A percentile compares a stretch with the other conserved stretches of the same genome.
phyloP scores from a whole-genome alignment of 2,113 vertebrate genomes.

The Amphiprion ocellaris region DNA sequence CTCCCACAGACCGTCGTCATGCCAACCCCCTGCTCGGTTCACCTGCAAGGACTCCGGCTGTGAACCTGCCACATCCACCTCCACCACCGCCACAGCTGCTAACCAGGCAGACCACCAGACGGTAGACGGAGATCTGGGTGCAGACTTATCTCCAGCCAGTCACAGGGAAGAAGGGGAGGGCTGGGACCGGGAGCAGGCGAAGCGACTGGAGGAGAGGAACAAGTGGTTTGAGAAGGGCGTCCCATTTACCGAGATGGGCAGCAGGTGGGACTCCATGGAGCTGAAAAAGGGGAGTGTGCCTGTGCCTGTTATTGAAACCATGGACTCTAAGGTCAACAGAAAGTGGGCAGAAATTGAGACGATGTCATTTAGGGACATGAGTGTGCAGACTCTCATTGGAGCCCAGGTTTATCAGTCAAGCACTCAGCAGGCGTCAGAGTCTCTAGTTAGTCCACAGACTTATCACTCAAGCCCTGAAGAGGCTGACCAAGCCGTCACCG shows the following conservation, averaged over 20 bases:
- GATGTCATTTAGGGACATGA: slow-evolving; percentile 87
- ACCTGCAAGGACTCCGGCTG: slow-evolving; percentile 60
- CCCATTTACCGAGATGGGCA: slow-evolving; percentile 71
- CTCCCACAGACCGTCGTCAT: slow-evolving; percentile 55
- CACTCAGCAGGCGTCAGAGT: slow-evolving; percentile 21
- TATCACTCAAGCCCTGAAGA: slow-evolving; percentile 42
- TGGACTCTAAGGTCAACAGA: slow-evolving; percentile 90
- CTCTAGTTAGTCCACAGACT: slow-evolving; percentile 21
- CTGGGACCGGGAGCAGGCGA: slow-evolving; percentile 88
- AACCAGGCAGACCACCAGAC: slow-evolving; percentile 49
- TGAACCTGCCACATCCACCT: slow-evolving; percentile 65
- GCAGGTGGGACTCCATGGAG: slow-evolving; percentile 85
- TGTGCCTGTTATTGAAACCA: slow-evolving; percentile 76
- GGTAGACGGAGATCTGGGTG: slow-evolving; percentile 84
- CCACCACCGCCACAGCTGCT: slow-evolving; percentile 58
- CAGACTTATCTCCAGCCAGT: slow-evolving; percentile 68
- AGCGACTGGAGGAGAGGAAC: slow-evolving; percentile 86
- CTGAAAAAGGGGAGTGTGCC: slow-evolving; percentile 88
- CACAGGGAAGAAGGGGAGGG: slow-evolving; percentile 87
- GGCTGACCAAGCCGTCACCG: slow-evolving; percentile 2
- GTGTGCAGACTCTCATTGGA: slow-evolving; percentile 74
- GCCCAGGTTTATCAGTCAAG: slow-evolving; percentile 56
- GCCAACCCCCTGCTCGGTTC: slow-evolving; percentile 66
- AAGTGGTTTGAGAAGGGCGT: slow-evolving; percentile 84
- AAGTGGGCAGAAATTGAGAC: slow-evolving; percentile 95